Conservation (phyloP, 2,888 invertebrate species). For the Mylabris sibirica region DNA sequence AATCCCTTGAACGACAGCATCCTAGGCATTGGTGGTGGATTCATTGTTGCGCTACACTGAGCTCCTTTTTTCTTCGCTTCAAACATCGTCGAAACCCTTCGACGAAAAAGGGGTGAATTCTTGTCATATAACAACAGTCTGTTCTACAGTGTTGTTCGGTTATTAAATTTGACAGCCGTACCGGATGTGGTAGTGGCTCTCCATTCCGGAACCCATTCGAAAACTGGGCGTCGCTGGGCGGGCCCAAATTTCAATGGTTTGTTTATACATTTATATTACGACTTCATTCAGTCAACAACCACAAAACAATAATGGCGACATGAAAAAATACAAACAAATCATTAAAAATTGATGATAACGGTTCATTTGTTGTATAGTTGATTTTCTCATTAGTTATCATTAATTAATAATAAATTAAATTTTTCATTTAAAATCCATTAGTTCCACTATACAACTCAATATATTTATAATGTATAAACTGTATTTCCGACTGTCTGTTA, state of each 20-base stretch:
- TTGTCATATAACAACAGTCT: neutral
- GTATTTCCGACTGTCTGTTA: neutral
- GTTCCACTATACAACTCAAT: neutral
- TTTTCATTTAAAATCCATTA: neutral
- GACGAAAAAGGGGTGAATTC: neutral
- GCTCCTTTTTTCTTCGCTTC: neutral
- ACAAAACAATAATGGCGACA: neutral
- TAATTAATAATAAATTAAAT: neutral
- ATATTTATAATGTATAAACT: slow-evolving; percentile 2
- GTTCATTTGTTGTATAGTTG: neutral
- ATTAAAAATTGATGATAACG: neutral
- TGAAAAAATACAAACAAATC: neutral
- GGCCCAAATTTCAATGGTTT: slow-evolving; percentile 38
- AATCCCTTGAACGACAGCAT: neutral
- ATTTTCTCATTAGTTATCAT: neutral
- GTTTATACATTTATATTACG: slow-evolving; percentile 41
- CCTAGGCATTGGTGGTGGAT: too few relatives aligned
- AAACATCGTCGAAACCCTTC: too few relatives aligned
- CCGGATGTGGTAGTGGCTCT: slow-evolving; percentile 35
- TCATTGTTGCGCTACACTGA: neutral
- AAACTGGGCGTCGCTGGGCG: slow-evolving; percentile 40
- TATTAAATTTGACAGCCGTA: slow-evolving; percentile 42
- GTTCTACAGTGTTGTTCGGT: slow-evolving; percentile 32
- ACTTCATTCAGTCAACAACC: slow-evolving; percentile 27
- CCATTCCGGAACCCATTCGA: slow-evolving; percentile 39